phyloP scores from a whole-genome alignment of 2,888 invertebrate genomes.

The Ptilodon capucinus region DNA sequence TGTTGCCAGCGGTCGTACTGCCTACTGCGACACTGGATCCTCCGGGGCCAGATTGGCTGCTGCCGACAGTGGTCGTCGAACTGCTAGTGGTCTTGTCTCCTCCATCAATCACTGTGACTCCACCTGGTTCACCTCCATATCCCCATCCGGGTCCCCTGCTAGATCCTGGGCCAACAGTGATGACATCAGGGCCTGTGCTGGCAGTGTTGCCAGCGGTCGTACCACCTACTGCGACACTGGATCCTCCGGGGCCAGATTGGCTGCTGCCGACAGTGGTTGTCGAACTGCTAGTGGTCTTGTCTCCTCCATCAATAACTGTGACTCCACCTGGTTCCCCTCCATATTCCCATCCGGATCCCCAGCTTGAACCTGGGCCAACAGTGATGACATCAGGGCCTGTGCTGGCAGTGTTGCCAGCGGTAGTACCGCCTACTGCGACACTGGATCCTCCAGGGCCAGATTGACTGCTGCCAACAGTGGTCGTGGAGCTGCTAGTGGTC shows the following conservation, averaged over 20 bases:
- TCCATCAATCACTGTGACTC: no score
- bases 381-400: neutral
- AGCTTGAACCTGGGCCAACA: neutral
- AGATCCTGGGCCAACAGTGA: neutral
- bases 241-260: neutral
- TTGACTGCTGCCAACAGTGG: neutral
- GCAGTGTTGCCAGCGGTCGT: neutral
- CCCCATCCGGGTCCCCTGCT: neutral
- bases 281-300: neutral
- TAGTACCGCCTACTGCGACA: neutral
- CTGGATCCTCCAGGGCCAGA: neutral
- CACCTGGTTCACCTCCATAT: no score
- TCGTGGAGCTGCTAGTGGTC: neutral
- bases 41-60: no score
- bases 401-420: neutral
- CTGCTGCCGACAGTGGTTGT: neutral
- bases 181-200: neutral
- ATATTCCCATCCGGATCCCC: neutral
- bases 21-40: no score
- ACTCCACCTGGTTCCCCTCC: neutral
- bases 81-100: no score
- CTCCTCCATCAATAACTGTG: neutral
- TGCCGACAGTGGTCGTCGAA: no score
- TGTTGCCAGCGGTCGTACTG: no score
- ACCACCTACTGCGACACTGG: neutral